Percentiles rank a stretch among this genome's conserved stretches.
phyloP scores from a whole-genome alignment of 1,140 invertebrate species.

The Drosophila pandora region DNA sequence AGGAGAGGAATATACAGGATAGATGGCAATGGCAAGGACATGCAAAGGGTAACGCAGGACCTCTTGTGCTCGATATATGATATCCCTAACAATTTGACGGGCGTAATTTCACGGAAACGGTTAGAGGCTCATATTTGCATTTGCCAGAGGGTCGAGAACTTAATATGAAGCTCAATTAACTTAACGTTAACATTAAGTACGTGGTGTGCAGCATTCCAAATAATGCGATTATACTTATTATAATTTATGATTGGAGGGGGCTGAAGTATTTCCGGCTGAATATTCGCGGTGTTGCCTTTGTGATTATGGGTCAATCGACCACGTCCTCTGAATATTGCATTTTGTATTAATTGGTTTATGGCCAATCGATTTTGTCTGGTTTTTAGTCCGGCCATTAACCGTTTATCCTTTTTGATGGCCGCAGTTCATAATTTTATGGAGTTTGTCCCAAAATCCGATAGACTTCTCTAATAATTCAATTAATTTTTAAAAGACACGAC shows the following conservation, averaged over 20 bases:
- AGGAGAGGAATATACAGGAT: neutral
- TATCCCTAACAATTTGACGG: constrained; percentile 7
- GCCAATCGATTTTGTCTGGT: constrained; percentile 7
- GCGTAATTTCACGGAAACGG: constrained; percentile 27
- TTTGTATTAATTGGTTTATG: constrained; percentile 14
- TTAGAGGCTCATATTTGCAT: constrained; percentile 28
- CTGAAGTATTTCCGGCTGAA: neutral
- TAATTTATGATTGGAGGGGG: constrained; percentile 20
- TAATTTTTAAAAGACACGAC: neutral
- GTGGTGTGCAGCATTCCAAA: constrained; percentile 26
- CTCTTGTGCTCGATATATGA: constrained; percentile 8
- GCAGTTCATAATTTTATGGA: neutral
- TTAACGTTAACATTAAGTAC: constrained; percentile 35
- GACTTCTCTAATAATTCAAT: neutral
- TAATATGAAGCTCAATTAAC: constrained; percentile 37
- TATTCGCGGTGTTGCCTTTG: neutral
- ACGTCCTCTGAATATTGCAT: neutral
- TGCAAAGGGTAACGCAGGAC: constrained; percentile 27
- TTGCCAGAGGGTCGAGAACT: constrained; percentile 7
- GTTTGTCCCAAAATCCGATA: neutral
- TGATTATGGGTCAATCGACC: constrained; percentile 9
- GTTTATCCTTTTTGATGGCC: neutral
- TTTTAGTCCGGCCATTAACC: neutral
- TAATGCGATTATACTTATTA: constrained; percentile 38
- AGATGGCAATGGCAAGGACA: constrained; percentile 14